phyloP scores from a whole-genome alignment of 2,888 invertebrate species.

The Gerris lacustris region DNA sequence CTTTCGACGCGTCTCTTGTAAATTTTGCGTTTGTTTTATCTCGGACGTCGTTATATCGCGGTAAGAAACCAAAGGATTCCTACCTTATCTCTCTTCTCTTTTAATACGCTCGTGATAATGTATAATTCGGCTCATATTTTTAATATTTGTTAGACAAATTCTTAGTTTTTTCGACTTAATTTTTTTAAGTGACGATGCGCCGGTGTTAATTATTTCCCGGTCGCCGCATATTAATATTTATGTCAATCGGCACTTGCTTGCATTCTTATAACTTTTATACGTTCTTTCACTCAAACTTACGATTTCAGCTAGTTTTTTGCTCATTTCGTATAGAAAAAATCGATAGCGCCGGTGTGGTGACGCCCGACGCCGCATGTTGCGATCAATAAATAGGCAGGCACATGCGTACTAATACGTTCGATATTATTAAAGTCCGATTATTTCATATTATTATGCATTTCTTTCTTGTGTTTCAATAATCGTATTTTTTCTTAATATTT shows the following conservation, averaged over 20 bases:
- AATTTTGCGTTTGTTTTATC: not conserved
- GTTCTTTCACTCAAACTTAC: not conserved
- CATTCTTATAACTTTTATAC: no score
- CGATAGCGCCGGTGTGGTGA: not conserved
- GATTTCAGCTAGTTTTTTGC: not conserved
- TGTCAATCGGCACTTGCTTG: no score
- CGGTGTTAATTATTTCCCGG: not conserved
- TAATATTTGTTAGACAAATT: no score
- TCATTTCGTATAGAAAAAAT: not conserved
- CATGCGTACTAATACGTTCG: not conserved
- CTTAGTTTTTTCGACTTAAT: no score
- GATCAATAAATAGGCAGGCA: not conserved
- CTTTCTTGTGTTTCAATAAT: no score
- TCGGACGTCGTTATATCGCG: slow-evolving; percentile 1
- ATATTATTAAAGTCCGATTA: not conserved
- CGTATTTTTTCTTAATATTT: not conserved
- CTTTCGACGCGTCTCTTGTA: not conserved
- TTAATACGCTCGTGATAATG: not conserved
- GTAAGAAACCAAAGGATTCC: not conserved
- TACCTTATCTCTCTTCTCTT: not conserved
- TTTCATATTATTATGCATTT: not conserved
- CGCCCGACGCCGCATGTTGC: slow-evolving; percentile 3
- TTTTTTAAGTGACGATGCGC: not conserved
- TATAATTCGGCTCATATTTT: not conserved
- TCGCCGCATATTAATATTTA: not conserved